These are phyloP conservation scores for Tinamus guttatus DNA, from an alignment of 2,113 vertebrate genomes.

Conservation along the genomic window DNA sequence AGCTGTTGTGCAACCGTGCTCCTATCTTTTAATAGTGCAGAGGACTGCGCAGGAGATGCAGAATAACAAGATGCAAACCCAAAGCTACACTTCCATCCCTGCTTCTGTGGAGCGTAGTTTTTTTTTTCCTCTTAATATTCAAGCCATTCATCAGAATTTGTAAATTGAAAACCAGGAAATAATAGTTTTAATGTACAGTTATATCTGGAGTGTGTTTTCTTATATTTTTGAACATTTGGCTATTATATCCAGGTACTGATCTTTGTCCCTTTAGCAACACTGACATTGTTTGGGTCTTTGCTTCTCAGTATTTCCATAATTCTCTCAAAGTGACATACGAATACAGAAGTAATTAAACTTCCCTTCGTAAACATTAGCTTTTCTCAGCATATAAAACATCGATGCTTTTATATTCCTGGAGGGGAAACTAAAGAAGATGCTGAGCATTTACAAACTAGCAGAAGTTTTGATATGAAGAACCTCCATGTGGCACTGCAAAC, in stretches of 20 bases:
- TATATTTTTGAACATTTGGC: not conserved
- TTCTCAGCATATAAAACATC: not conserved
- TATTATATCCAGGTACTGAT: not conserved
- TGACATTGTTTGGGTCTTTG: not conserved
- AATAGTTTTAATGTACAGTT: not conserved
- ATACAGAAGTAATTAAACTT: not conserved
- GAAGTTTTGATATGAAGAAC: constrained; percentile 10
- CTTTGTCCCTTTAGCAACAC: not conserved
- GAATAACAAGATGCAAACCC: not conserved
- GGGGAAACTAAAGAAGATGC: not conserved
- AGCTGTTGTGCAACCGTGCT: not conserved
- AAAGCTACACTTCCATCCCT: not conserved
- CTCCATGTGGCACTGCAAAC: not conserved
- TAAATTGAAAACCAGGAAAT: not conserved
- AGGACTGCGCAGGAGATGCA: not conserved
- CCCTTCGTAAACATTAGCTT: not conserved
- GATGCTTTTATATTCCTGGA: not conserved
- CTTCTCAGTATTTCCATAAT: not conserved
- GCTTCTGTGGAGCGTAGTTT: not conserved
- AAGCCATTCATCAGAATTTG: not conserved
- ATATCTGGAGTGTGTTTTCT: not conserved
- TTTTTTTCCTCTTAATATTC: not conserved
- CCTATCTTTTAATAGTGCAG: not conserved
- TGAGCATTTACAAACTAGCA: not conserved
- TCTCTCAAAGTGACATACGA: not conserved